Percentiles rank a stretch among this genome's conserved stretches.
Conservation (phyloP, 2,113 vertebrate genomes). For the Boleophthalmus pectinirostris region DNA sequence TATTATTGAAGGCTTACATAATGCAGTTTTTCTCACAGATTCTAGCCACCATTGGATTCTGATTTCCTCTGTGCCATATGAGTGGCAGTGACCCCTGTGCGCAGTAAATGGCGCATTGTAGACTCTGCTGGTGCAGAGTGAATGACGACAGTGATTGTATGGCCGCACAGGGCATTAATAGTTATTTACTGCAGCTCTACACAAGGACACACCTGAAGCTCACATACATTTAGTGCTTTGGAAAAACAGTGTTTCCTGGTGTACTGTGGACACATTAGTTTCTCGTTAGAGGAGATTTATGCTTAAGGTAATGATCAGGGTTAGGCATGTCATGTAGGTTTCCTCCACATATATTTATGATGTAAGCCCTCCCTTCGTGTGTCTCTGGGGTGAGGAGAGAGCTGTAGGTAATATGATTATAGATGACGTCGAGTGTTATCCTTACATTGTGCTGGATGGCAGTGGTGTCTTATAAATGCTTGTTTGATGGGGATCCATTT, state of each 20-base stretch:
- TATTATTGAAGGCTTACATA: constrained; percentile 33
- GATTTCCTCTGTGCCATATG: constrained; percentile 20
- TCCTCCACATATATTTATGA: constrained; percentile 55
- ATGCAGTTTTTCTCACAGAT: not conserved
- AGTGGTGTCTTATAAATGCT: constrained; percentile 58
- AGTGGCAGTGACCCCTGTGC: constrained; percentile 43
- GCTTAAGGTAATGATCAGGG: constrained; percentile 34
- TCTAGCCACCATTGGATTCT: constrained; percentile 9
- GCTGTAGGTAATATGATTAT: constrained; percentile 56
- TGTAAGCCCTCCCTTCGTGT: constrained; percentile 40
- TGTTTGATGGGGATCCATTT: constrained; percentile 56
- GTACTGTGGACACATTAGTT: constrained; percentile 27
- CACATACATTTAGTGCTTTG: constrained; percentile 39
- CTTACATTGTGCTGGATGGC: constrained; percentile 59
- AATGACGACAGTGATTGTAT: constrained; percentile 48
- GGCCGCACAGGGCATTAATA: constrained; percentile 26
- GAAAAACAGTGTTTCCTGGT: constrained; percentile 32
- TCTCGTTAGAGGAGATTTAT: constrained; percentile 46
- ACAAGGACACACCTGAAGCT: constrained; percentile 40
- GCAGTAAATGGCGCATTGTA: constrained; percentile 37
- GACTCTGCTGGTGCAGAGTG: constrained; percentile 40
- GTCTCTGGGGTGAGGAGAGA: constrained; percentile 39
- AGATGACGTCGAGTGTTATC: constrained; percentile 60
- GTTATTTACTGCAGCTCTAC: constrained; percentile 44
- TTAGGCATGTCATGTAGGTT: constrained; percentile 43